Conservation (phyloP, 1,140 invertebrate genomes). For the Cydia splendana region DNA sequence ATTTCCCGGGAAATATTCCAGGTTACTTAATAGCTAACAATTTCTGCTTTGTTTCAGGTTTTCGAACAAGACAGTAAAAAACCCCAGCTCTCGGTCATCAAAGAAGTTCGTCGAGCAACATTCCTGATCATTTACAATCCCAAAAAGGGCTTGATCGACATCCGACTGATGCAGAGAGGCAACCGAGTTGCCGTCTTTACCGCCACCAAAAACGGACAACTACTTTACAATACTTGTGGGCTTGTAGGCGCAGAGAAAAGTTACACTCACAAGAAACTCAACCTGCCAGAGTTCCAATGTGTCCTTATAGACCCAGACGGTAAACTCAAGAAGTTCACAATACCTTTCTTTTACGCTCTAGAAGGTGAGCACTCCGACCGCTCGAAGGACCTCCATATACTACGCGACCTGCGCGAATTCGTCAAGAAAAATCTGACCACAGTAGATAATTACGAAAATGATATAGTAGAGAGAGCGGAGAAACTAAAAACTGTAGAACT, state of each 20-base stretch:
- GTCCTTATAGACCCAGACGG: slow-evolving; percentile 92
- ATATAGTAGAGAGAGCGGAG: slow-evolving; percentile 79
- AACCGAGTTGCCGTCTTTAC: slow-evolving; percentile 94
- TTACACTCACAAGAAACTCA: slow-evolving; percentile 72
- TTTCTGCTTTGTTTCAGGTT: slow-evolving; percentile 51
- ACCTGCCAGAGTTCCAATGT: slow-evolving; percentile 84
- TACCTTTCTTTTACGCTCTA: slow-evolving; percentile 96
- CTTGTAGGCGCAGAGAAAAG: slow-evolving; percentile 84
- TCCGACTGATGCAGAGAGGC: slow-evolving; percentile 85
- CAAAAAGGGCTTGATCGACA: slow-evolving; percentile 71
- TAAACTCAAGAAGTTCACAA: slow-evolving; percentile 87
- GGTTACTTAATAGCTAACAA: too few species aligned
- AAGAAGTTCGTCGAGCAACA: slow-evolving; percentile 64
- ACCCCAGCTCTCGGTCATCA: slow-evolving; percentile 61
- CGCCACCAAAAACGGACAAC: slow-evolving; percentile 89
- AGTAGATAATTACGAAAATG: slow-evolving; percentile 76
- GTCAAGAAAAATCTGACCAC: slow-evolving; percentile 77
- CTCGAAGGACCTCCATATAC: slow-evolving; percentile 91
- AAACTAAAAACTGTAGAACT: slow-evolving; percentile 89
- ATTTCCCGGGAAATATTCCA: too few species aligned
- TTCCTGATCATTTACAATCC: slow-evolving; percentile 74
- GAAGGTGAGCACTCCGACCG: slow-evolving; percentile 92
- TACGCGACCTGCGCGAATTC: slow-evolving; percentile 88
- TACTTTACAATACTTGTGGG: slow-evolving; percentile 89
- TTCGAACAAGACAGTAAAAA: slow-evolving; percentile 74